Evolutionary conservation across 2,888 invertebrate genomes (phyloP).

Genomic region (Globia sparganii): DNA sequence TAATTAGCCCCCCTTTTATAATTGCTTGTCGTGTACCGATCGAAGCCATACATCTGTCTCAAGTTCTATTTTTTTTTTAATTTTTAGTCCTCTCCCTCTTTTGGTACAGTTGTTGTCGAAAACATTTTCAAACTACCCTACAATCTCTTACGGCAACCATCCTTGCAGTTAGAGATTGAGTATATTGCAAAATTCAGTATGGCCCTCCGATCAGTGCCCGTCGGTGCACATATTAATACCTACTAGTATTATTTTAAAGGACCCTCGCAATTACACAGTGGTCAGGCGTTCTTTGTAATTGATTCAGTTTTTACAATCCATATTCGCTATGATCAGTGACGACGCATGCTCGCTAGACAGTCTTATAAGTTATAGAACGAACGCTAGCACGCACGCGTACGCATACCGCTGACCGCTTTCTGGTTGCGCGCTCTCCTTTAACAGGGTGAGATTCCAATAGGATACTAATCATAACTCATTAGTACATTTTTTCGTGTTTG

Average conservation of each 20-base stretch:
- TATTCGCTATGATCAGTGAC: background rate
- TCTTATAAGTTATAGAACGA: constrained; percentile 5
- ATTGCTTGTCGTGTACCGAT: constrained; percentile 45
- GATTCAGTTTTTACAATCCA: constrained; percentile 13
- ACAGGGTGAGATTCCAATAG: constrained; percentile 54
- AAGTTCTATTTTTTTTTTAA: background rate
- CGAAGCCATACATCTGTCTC: constrained; percentile 38
- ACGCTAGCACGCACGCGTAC: constrained; percentile 28
- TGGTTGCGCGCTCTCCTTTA: constrained; percentile 45
- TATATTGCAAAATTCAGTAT: constrained; percentile 31
- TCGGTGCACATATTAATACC: constrained; percentile 41
- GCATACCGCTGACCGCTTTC: constrained; percentile 35
- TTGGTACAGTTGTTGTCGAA: constrained; percentile 7
- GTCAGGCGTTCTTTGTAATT: constrained; percentile 16
- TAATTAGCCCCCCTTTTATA: constrained; percentile 61
- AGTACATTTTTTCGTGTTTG: constrained; percentile 18
- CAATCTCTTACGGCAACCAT: constrained; percentile 49
- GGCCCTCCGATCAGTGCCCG: constrained; percentile 40
- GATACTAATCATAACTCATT: constrained; percentile 46
- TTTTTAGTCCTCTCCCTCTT: background rate
- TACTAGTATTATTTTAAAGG: constrained; percentile 40
- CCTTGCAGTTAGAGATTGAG: constrained; percentile 49
- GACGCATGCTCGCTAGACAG: constrained; percentile 22
- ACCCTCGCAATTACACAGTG: constrained; percentile 47
- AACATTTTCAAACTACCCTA: background rate